Percentiles rank a stretch among this genome's conserved stretches.
Evolutionary conservation across 1,140 invertebrate species (phyloP).

Genomic region (Aphaenogaster rudis): DNA sequence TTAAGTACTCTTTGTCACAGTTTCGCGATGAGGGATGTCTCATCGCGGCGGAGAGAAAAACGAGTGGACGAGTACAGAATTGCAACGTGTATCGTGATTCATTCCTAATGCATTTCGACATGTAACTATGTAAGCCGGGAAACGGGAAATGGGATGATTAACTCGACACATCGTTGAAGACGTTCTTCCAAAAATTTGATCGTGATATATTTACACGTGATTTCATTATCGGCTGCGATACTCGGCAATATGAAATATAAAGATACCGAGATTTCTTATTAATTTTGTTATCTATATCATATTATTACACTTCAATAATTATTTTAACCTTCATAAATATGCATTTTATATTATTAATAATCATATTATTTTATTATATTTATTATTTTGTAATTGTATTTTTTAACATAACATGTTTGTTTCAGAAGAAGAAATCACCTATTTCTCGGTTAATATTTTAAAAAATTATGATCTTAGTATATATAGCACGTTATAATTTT

Average conservation of each 20-base stretch:
- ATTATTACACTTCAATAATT: slow-evolving; percentile 8
- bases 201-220: background rate
- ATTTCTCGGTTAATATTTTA: background rate
- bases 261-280: background rate
- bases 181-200: background rate
- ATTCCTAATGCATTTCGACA: slow-evolving; percentile 15
- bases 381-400: background rate
- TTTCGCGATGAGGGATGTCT: slow-evolving; percentile 6
- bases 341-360: background rate
- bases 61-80: slow-evolving; percentile 19
- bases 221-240: background rate
- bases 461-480: background rate
- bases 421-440: background rate
- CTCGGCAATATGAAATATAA: background rate
- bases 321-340: background rate
- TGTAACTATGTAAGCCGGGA: background rate
- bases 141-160: background rate
- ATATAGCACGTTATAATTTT: background rate
- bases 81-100: slow-evolving; percentile 44
- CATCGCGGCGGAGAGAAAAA: background rate
- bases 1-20: slow-evolving; percentile 41
- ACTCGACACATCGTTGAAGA: background rate
- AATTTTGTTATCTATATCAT: background rate
- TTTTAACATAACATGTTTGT: background rate
- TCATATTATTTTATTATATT: background rate